Conservation (phyloP, 2,888 invertebrate species). For the Drosophila neoperkinsi region DNA sequence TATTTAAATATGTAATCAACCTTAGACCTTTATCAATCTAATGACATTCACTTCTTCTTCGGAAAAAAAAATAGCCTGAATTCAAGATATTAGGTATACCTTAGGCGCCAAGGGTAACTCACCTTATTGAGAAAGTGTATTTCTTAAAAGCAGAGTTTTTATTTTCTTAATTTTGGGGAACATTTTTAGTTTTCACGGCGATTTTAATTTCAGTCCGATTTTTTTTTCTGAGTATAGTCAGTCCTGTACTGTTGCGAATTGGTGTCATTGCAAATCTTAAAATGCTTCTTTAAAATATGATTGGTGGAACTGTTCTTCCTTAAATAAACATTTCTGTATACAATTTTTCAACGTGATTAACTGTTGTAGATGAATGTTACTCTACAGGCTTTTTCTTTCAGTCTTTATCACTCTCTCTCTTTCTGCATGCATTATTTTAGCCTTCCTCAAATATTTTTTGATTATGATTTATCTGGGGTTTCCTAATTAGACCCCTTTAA, state of each 20-base stretch:
- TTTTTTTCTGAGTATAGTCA: not conserved
- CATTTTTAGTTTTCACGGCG: no score
- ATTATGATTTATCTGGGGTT: not conserved
- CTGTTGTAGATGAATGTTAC: not conserved
- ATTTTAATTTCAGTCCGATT: not conserved
- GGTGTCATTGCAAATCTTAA: not conserved
- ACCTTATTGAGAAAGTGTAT: no score
- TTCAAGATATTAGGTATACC: no score
- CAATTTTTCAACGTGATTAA: not conserved
- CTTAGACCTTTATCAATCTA: no score
- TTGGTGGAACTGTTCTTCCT: not conserved
- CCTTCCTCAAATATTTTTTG: not conserved
- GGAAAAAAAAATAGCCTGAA: no score
- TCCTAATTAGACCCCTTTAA: not conserved
- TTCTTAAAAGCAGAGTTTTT: not conserved
- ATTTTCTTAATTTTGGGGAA: not conserved
- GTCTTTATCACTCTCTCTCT: not conserved
- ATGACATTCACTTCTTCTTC: no score
- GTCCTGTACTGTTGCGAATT: not conserved
- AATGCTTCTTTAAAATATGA: not conserved
- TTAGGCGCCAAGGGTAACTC: no score
- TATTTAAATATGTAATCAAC: no score
- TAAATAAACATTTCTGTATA: not conserved
- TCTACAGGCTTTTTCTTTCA: not conserved
- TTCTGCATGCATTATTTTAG: no score